A percentile compares a stretch with the other conserved stretches of the same genome.
Evolutionary conservation across 2,888 invertebrate species (phyloP).

Genomic region (Gastracanthus pulcherrimus): DNA sequence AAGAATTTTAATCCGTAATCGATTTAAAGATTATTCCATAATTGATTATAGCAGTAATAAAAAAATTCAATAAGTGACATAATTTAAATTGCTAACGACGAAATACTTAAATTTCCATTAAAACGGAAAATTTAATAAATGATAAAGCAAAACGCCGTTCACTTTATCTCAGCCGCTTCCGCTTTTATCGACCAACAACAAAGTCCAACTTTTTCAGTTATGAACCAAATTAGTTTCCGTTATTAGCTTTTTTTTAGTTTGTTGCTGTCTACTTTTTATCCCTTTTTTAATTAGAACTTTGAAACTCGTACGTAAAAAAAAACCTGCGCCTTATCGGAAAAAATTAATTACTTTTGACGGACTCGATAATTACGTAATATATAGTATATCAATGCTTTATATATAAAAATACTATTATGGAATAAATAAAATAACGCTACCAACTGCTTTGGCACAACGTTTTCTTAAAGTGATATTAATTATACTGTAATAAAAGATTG

Average conservation of each 20-base stretch:
- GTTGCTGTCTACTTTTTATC: background rate
- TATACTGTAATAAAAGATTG: too few species aligned
- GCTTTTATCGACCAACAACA: background rate
- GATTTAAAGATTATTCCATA: too few species aligned
- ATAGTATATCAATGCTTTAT: background rate
- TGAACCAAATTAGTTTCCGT: conserved; percentile 1
- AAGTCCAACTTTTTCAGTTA: conserved; percentile 6
- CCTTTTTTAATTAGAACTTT: conserved; percentile 1
- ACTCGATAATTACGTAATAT: background rate
- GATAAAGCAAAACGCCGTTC: background rate
- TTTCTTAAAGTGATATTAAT: too few species aligned
- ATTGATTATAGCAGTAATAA: background rate
- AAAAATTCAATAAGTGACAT: background rate
- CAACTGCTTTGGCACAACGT: too few species aligned
- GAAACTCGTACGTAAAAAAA: background rate
- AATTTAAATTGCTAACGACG: background rate
- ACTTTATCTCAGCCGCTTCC: background rate
- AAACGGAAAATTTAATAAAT: background rate
- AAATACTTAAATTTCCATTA: background rate
- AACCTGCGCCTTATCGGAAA: background rate
- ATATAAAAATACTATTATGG: background rate
- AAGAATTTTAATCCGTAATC: too few species aligned
- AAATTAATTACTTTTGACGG: background rate
- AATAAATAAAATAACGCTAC: too few species aligned
- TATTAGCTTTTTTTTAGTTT: conserved; percentile 1